Base-by-base conservation (phyloP, 2,113 vertebrate genomes). In the Trinectes maculatus region DNA sequence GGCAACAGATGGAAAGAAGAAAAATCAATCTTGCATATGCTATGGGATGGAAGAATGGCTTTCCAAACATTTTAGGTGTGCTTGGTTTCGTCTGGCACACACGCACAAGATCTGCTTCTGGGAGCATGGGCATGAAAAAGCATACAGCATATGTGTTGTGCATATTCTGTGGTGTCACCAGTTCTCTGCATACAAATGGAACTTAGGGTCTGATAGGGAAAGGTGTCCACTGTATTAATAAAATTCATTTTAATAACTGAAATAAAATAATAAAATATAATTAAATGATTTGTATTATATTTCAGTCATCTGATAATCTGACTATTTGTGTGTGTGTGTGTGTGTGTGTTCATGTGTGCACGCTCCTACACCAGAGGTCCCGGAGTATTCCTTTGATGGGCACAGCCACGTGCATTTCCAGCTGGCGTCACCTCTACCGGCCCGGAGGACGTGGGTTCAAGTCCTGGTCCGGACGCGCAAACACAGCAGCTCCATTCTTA, bases 381-480 rank as follows among this genome's bases (percentile, higher is more conserved):
- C 89, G 8, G 93, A 95, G 63, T 94, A 91, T 57, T 93, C 84
- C 6, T 95, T 96, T 54, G 94, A 93, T 53, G 89, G 92, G 0
- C 92, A 92, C 58, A 94, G 94, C 57, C 87, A 94, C 19, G 74
- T 93, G 24, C 93, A 89, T 19, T 95, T 92, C 75, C 92, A 93
- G 91, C 74, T 96, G 34, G 79, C 87, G 0, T 52, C 91, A 4
- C 79, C 83, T 0, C 69, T 93, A 40, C 88, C 93, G 0, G 70
- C 93, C 21, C 91, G 94, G 5, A 91, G 90, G 85, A 96, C 91
- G 0, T 88, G 74, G 70, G 79, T 94, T 12, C 91, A 94, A 72
- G 92, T 93, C 10, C 84, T 94, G 86, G 77, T 96, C 39, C 92
- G 95, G 60, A 96, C 94, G 1, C 93, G 94, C 16, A 93, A 94